Evolutionary conservation across 2,888 invertebrate species (phyloP).

Genomic region (Archaeoteleia sp.): DNA sequence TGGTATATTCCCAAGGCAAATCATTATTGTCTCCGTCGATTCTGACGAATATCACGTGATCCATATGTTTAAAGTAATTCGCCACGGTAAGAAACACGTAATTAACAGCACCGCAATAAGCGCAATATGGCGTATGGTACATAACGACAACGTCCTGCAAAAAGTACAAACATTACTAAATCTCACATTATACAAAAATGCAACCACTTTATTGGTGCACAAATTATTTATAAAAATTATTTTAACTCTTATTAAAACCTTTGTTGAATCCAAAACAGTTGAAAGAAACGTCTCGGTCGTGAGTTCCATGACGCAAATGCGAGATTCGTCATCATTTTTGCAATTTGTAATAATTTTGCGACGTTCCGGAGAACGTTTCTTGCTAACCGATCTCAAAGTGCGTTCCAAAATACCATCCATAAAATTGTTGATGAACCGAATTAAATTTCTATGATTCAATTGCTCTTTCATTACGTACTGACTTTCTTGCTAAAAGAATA

Average conservation of each 20-base stretch:
- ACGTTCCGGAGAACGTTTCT: conserved; percentile 54
- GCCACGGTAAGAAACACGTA: conserved; percentile 83
- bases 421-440: conserved; percentile 76
- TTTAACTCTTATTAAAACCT: conserved; percentile 73
- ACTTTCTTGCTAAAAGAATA: conserved; percentile 79
- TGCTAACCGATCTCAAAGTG: conserved; percentile 70
- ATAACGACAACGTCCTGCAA: conserved; percentile 85
- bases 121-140: conserved; percentile 87
- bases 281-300: conserved; percentile 80
- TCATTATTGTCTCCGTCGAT: conserved; percentile 90
- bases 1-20: conserved; percentile 90
- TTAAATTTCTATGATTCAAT: conserved; percentile 71
- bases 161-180: conserved; percentile 40
- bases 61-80: conserved; percentile 78
- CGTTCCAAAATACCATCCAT: conserved; percentile 73
- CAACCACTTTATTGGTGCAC: no score
- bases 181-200: no score
- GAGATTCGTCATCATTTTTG: conserved; percentile 38
- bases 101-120: conserved; percentile 83
- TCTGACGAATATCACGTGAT: conserved; percentile 78
- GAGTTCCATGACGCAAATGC: conserved; percentile 80
- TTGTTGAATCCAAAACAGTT: conserved; percentile 78
- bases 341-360: conserved; percentile 52
- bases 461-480: conserved; percentile 79
- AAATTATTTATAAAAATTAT: no score